Evolutionary conservation across 30 jellyfish, hydroid and myxozoan species (phyloP), one percentile per base, ranked within the genome.

Genomic region (Euphysa ruthae): DNA sequence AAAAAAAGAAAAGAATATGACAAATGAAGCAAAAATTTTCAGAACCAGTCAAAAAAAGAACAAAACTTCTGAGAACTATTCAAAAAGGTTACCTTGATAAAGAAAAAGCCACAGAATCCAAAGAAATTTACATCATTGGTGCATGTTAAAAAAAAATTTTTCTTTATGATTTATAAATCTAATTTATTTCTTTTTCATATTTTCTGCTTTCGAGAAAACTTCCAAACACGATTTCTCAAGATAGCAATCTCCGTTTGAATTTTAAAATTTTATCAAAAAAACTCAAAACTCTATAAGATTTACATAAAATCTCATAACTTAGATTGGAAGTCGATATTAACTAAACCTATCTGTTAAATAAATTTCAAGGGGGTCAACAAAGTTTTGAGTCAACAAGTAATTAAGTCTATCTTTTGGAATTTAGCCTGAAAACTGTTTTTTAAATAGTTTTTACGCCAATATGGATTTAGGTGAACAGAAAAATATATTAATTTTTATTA

Each of bases 161-260:
- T 20, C 44, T 52, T 12, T 5, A 20, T 21, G 25, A 27, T 56
- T 56, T 56, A 18, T 56, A 6, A 56, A 56, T 15, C 6, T 23
- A 2, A 21, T 56, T 56, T 56, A 1, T 56, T 30, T 56, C 57
- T 18, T 26, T 56, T 56, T 16, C 6, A 5, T 4, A 4, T 56
- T 56, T 56, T 3, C 30, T 12, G 69, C 30, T 56, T 56, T 56
- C 25, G 6, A 26, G 20, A 15, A 56, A 27, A 56, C 12, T 56
- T 56, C 56, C 20, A 56, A 56, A 56, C 69, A 56, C 69, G 25
- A 30, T 56, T 56, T 56, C 69, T 56, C 7, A 16, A 56, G 69
- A 16, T 56, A 22, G 35, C 35, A 1, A 3, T 1, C 35, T 56
- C 56, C 55, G 25, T 20, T 56, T 56, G 69, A 56, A 15, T 21